Conservation (phyloP, 2,888 invertebrate genomes). For the Phyllotreta striolata region DNA sequence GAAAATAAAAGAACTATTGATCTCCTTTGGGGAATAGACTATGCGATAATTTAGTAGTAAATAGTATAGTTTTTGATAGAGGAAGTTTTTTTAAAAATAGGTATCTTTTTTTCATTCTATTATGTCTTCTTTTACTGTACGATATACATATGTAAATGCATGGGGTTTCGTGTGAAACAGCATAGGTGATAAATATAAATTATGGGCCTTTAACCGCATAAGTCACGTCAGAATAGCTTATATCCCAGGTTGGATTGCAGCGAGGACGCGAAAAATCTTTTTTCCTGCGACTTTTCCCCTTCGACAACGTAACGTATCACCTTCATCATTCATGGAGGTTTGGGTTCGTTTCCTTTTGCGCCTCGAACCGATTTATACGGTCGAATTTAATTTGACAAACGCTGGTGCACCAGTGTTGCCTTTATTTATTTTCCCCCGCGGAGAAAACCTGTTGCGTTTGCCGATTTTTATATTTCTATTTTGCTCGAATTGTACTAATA, state of each 20-base stretch:
- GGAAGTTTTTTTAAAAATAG: too few relatives aligned
- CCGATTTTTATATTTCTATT: too few relatives aligned
- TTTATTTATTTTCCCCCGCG: constrained; percentile 13
- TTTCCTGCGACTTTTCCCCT: constrained; percentile 10
- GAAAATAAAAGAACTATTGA: too few relatives aligned
- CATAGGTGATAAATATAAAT: too few relatives aligned
- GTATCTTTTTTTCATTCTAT: too few relatives aligned
- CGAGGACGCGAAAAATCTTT: constrained; percentile 5
- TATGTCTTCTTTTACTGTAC: too few relatives aligned
- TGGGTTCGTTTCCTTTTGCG: constrained; percentile 4
- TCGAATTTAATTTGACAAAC: constrained; percentile 16
- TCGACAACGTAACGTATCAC: constrained; percentile 9
- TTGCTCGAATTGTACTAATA: too few relatives aligned
- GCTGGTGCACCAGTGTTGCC: not conserved
- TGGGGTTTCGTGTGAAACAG: too few relatives aligned
- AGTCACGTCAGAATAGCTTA: not conserved
- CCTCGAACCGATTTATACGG: constrained; percentile 15
- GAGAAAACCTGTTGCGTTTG: constrained; percentile 1
- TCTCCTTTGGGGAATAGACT: too few relatives aligned
- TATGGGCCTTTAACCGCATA: not conserved
- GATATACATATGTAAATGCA: too few relatives aligned
- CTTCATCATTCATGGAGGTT: constrained; percentile 12
- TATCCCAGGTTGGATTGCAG: not conserved
- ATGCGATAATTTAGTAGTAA: too few relatives aligned
- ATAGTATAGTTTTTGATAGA: too few relatives aligned